These are phyloP conservation scores for Philopotamus ludificatus DNA, from an alignment of 1,140 invertebrate species.

Conservation along the genomic window DNA sequence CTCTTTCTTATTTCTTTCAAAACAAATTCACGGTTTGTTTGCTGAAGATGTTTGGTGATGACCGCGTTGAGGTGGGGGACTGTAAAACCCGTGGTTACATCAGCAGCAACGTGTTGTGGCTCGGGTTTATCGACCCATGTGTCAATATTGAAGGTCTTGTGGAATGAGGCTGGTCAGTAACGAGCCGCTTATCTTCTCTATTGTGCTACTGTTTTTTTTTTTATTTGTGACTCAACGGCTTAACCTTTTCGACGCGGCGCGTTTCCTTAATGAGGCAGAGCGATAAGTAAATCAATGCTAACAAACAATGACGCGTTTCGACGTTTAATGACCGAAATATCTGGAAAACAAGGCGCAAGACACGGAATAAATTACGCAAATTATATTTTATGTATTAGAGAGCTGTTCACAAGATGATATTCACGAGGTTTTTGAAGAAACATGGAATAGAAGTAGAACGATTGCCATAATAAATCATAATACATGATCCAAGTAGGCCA, in stretches of 20 bases:
- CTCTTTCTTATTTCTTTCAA: neutral
- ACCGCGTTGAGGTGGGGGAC: neutral
- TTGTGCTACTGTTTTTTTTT: neutral
- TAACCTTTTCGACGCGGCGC: neutral
- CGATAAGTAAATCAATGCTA: too few species aligned
- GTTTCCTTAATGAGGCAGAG: too few species aligned
- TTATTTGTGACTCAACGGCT: neutral
- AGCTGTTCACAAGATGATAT: too few species aligned
- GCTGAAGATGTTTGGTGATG: neutral
- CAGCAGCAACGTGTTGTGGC: neutral
- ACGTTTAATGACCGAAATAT: too few species aligned
- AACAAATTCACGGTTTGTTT: neutral
- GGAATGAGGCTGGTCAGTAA: neutral
- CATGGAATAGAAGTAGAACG: too few species aligned
- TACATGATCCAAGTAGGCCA: too few species aligned
- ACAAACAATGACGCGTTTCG: too few species aligned
- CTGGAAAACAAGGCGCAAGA: too few species aligned
- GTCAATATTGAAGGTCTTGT: neutral
- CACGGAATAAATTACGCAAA: too few species aligned
- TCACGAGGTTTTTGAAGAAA: too few species aligned
- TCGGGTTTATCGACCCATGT: neutral
- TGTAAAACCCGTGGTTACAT: neutral
- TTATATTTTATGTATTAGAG: too few species aligned
- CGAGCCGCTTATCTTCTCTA: neutral
- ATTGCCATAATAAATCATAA: too few species aligned